phyloP scores from a whole-genome alignment of 2,113 vertebrate genomes.

The Apaloderma vittatum region DNA sequence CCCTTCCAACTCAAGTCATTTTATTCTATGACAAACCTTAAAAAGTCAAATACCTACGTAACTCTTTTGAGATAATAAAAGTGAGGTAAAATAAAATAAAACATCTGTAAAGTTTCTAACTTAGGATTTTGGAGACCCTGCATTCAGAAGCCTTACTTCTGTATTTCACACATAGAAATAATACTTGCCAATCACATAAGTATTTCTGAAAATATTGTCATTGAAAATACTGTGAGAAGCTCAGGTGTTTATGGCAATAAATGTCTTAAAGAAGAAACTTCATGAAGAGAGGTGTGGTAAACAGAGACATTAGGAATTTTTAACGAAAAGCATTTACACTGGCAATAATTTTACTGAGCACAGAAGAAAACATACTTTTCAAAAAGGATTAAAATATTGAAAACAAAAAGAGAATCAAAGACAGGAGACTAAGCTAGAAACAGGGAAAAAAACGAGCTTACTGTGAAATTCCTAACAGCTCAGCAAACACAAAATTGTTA shows the following conservation, averaged over 20 bases:
- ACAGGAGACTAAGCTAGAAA: not conserved
- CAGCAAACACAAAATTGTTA: not conserved
- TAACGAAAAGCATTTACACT: not conserved
- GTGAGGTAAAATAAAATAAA: not conserved
- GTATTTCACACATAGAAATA: not conserved
- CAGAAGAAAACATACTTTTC: not conserved
- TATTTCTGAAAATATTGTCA: not conserved
- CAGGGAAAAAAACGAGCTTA: not conserved
- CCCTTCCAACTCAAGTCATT: no score
- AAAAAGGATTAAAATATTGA: not conserved
- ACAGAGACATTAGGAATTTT: not conserved
- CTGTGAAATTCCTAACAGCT: not conserved
- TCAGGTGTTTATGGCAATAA: not conserved
- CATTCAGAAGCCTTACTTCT: not conserved
- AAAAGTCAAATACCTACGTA: not conserved
- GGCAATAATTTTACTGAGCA: not conserved
- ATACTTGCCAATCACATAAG: not conserved
- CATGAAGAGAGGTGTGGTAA: not conserved
- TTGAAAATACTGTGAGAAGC: not conserved
- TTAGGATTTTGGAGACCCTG: not conserved
- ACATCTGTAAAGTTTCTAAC: not conserved
- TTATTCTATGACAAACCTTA: no score
- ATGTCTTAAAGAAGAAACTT: not conserved
- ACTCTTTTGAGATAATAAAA: not conserved
- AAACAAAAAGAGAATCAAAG: not conserved